Evolutionary conservation across 2,888 invertebrate genomes (phyloP).

Genomic region (Papilio demoleus): DNA sequence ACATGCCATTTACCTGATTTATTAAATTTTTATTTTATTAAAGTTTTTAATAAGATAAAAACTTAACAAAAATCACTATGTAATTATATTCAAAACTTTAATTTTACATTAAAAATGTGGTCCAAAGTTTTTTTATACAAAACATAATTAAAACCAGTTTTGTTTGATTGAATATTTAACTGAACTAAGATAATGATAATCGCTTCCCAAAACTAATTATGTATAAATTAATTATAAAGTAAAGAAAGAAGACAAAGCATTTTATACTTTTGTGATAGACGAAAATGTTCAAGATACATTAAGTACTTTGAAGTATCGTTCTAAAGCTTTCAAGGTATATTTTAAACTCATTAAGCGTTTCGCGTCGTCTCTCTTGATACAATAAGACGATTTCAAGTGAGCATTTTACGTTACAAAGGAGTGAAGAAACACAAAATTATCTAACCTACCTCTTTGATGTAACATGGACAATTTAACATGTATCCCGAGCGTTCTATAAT

Average conservation of each 20-base stretch:
- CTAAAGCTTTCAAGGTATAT: constrained; percentile 25
- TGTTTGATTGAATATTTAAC: too few relatives aligned
- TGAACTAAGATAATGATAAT: not conserved
- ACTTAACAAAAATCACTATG: too few relatives aligned
- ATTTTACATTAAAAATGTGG: too few relatives aligned
- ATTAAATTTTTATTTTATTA: too few relatives aligned
- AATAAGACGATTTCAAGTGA: constrained; percentile 27
- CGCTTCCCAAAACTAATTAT: not conserved
- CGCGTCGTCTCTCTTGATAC: constrained; percentile 24
- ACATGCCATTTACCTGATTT: not conserved
- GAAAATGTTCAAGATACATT: constrained; percentile 13
- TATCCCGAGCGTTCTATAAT: too few relatives aligned
- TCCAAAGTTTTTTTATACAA: too few relatives aligned
- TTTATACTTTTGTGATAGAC: constrained; percentile 2
- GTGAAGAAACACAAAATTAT: constrained; percentile 5
- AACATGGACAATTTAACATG: constrained; percentile 13
- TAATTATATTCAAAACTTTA: too few relatives aligned
- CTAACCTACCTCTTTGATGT: not conserved
- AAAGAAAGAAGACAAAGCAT: not conserved
- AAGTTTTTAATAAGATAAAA: too few relatives aligned
- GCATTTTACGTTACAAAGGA: constrained; percentile 7
- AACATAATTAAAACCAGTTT: too few relatives aligned
- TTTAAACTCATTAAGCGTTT: constrained; percentile 33
- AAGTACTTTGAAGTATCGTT: constrained; percentile 31
- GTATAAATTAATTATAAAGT: not conserved